These are phyloP conservation scores for Tiliacea aurago DNA, from an alignment of 2,888 invertebrate genomes.

Conservation along the genomic window DNA sequence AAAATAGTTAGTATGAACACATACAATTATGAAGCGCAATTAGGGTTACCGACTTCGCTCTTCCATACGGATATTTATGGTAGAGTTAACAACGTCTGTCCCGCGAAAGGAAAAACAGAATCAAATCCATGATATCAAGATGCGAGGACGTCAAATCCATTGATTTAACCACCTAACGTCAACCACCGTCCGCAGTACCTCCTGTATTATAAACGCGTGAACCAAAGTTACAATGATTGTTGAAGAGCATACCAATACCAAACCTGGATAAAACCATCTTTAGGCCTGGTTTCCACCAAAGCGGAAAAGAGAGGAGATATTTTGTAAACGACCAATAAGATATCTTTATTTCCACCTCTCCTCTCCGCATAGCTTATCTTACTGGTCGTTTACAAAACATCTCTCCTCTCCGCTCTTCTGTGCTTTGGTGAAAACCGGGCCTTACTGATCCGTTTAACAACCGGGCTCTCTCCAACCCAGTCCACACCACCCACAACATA, in stretches of 20 bases:
- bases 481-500: constrained; percentile 2
- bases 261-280: neutral
- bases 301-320: too few relatives aligned
- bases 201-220: neutral
- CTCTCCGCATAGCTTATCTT: too few relatives aligned
- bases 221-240: neutral
- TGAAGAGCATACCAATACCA: neutral
- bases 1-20: constrained; percentile 34
- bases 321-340: too few relatives aligned
- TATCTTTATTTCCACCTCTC: too few relatives aligned
- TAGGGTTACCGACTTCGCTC: neutral
- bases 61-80: neutral
- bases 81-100: neutral
- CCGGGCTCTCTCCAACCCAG: neutral
- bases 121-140: neutral
- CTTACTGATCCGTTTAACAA: neutral
- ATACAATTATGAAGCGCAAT: constrained; percentile 34
- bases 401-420: too few relatives aligned
- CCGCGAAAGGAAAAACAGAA: neutral
- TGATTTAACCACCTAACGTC: neutral
- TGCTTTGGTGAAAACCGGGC: too few relatives aligned
- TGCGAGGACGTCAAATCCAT: neutral
- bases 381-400: too few relatives aligned
- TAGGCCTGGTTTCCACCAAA: too few relatives aligned
- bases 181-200: neutral